Evolutionary conservation across 1,140 invertebrate species (phyloP).

Genomic region (Lordiphosa collinella): DNA sequence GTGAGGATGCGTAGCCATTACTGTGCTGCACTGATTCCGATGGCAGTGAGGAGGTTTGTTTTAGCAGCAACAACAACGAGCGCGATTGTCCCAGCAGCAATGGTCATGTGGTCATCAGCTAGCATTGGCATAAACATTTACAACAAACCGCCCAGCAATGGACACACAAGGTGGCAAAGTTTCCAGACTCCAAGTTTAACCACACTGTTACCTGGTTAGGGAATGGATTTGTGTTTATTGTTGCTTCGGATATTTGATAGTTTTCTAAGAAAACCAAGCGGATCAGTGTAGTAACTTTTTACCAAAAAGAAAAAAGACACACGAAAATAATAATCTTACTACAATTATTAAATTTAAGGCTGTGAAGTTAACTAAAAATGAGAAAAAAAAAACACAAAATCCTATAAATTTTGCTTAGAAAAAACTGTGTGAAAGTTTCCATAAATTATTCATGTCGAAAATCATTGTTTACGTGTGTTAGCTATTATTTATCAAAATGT

Average conservation of each 20-base stretch:
- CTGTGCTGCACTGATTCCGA: constrained; percentile 74
- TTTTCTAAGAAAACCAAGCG: constrained; percentile 36
- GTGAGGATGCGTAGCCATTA: constrained; percentile 78
- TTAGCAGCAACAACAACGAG: constrained; percentile 64
- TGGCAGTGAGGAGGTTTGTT: constrained; percentile 65
- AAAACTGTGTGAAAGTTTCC: constrained; percentile 14
- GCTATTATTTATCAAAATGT: constrained; percentile 16
- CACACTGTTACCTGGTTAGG: background rate
- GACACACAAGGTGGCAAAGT: constrained; percentile 27
- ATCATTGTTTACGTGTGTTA: constrained; percentile 10
- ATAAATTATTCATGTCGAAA: constrained; percentile 10
- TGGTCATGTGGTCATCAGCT: constrained; percentile 63
- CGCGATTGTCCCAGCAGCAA: constrained; percentile 53
- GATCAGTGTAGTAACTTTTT: constrained; percentile 53
- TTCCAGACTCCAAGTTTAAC: background rate
- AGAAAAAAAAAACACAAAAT: constrained; percentile 31
- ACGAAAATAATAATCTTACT: constrained; percentile 18
- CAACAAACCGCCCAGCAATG: constrained; percentile 34
- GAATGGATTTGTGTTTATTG: constrained; percentile 26
- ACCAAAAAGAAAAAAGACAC: constrained; percentile 49
- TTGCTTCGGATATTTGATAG: constrained; percentile 44
- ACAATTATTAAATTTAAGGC: constrained; percentile 50
- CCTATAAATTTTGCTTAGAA: constrained; percentile 29
- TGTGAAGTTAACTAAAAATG: constrained; percentile 54
- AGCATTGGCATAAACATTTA: constrained; percentile 42